Evolutionary conservation across 2,888 invertebrate genomes (phyloP).

Genomic region (Ennomos erosarius): DNA sequence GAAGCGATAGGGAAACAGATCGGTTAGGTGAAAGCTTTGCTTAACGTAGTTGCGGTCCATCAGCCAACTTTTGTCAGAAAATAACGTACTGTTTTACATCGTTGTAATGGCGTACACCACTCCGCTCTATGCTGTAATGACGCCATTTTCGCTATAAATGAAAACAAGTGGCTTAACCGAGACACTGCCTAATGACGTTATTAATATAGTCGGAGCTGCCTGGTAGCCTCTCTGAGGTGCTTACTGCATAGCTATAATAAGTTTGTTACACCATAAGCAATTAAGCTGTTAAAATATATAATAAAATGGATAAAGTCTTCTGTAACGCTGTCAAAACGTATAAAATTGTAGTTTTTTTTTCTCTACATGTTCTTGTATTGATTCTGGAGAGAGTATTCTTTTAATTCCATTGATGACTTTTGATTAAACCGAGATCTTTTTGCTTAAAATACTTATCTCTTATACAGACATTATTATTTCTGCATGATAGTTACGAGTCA

Average conservation of each 20-base stretch:
- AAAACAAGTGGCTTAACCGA: constrained; percentile 70
- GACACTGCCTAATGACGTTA: constrained; percentile 63
- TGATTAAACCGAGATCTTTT: too few relatives aligned
- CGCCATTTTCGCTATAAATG: constrained; percentile 69
- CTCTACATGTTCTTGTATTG: too few relatives aligned
- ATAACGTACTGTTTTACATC: constrained; percentile 13
- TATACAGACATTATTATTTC: too few relatives aligned
- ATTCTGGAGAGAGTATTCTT: too few relatives aligned
- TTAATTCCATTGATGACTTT: too few relatives aligned
- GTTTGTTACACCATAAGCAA: background rate
- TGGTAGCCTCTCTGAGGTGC: constrained; percentile 12
- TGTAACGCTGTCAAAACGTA: too few relatives aligned
- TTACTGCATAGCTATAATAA: constrained; percentile 6
- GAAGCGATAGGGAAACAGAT: too few relatives aligned
- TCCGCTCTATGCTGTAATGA: constrained; percentile 74
- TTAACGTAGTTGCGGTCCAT: background rate
- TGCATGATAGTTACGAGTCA: too few relatives aligned
- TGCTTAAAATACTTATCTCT: too few relatives aligned
- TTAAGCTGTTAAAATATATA: background rate
- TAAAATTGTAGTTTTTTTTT: too few relatives aligned
- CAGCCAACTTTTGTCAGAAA: background rate
- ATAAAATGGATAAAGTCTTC: too few relatives aligned
- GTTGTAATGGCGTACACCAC: constrained; percentile 66
- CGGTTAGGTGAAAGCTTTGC: too few relatives aligned
- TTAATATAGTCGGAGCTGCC: constrained; percentile 41